Conservation (phyloP, 2,113 vertebrate genomes). For the Aplodontia rufa region DNA sequence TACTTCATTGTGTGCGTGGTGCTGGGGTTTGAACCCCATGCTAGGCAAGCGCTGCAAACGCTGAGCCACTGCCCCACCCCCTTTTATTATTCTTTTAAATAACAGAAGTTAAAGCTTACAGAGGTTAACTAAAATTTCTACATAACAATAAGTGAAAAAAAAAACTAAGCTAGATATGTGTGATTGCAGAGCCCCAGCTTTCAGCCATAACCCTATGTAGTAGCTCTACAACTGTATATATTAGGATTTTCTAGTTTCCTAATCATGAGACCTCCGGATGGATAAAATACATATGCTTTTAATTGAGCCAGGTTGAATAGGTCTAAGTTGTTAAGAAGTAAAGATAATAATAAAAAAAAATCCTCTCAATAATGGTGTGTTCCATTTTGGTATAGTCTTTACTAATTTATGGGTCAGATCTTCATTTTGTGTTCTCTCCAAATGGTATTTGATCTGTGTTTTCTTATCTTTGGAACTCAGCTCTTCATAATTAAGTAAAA, state of each 20-base stretch:
- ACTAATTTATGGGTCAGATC: background rate
- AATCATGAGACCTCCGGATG: background rate
- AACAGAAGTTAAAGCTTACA: background rate
- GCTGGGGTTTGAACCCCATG: too few relatives aligned
- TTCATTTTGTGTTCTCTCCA: background rate
- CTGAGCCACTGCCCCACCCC: too few relatives aligned
- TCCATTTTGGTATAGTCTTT: slow-evolving; percentile 22
- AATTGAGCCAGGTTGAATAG: background rate
- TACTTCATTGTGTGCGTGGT: too few relatives aligned
- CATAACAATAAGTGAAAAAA: background rate
- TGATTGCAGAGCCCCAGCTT: background rate
- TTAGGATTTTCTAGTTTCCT: background rate
- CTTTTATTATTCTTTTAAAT: too few relatives aligned
- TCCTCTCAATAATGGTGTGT: background rate
- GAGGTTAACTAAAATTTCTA: background rate
- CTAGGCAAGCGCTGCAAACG: too few relatives aligned
- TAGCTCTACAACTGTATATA: background rate
- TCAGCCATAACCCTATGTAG: background rate
- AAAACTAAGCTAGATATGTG: background rate
- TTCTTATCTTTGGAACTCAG: background rate
- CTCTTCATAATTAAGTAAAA: background rate
- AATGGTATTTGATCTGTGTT: background rate
- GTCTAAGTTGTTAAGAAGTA: slow-evolving; percentile 22
- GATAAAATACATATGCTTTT: background rate
- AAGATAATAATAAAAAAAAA: background rate